phyloP scores from a whole-genome alignment of 64 coral and sea anemone genomes.

The Dendrophyllia cribrosa region DNA sequence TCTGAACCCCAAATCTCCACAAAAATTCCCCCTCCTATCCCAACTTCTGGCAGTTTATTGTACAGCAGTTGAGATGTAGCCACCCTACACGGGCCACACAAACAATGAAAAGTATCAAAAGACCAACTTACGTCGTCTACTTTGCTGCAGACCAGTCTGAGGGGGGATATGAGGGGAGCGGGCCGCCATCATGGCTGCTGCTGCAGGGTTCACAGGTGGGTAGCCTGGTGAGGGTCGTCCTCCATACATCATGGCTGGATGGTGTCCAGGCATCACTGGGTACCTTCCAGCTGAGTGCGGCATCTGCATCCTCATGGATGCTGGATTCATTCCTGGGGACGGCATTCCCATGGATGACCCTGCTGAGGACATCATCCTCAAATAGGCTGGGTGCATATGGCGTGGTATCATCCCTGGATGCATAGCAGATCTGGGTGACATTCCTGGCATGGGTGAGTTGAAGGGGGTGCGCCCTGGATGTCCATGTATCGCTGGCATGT shows the following conservation, averaged over 20 bases:
- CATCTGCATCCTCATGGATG: conserved; percentile 33
- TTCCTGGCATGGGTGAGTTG: conserved; percentile 40
- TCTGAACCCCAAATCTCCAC: no score
- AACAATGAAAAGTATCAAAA: not conserved
- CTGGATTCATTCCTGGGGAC: conserved; percentile 11
- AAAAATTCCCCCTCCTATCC: no score
- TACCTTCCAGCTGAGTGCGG: conserved; percentile 12
- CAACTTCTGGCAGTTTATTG: no score
- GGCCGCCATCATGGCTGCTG: conserved; percentile 20
- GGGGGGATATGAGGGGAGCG: conserved; percentile 21
- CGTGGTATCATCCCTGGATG: conserved; percentile 48
- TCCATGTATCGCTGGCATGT: conserved; percentile 24
- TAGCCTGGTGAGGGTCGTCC: conserved; percentile 27
- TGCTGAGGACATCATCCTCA: conserved; percentile 59
- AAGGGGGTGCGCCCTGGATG: conserved; percentile 54
- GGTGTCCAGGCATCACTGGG: conserved; percentile 47
- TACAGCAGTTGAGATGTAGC: no score
- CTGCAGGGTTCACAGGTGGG: conserved; percentile 34
- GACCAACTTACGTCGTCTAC: conserved; percentile 4
- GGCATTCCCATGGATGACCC: conserved; percentile 27
- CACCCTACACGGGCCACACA: no score
- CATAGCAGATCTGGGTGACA: not conserved
- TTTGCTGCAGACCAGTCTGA: not conserved
- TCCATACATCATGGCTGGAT: conserved; percentile 38
- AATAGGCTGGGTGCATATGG: conserved; percentile 25